Evolutionary conservation across 1,140 invertebrate species (phyloP).

Genomic region (Hycleus phaleratus): DNA sequence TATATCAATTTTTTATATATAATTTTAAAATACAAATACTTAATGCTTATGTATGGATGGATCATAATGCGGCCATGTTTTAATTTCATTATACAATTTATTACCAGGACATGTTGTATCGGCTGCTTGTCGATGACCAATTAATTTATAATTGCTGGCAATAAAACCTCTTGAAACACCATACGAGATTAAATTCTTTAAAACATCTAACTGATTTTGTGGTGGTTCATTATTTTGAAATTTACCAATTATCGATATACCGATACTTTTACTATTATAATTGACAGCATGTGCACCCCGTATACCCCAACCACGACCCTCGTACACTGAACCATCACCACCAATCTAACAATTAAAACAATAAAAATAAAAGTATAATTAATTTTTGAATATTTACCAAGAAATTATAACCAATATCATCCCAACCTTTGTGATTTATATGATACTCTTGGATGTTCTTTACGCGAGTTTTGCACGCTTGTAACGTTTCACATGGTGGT

Average conservation of each 20-base stretch:
- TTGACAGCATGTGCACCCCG: slow-evolving; percentile 57
- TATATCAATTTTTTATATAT: too few relatives aligned
- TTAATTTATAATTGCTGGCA: slow-evolving; percentile 5
- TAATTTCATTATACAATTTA: slow-evolving; percentile 8
- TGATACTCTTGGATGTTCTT: slow-evolving; percentile 48
- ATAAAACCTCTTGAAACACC: not conserved
- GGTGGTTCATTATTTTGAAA: slow-evolving; percentile 10
- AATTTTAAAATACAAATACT: too few relatives aligned
- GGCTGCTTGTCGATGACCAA: slow-evolving; percentile 13
- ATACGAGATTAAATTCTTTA: slow-evolving; percentile 15
- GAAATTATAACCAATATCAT: slow-evolving; percentile 55
- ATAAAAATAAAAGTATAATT: not conserved
- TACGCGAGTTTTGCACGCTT: slow-evolving; percentile 43
- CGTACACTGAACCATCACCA: slow-evolving; percentile 50
- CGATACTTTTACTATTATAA: slow-evolving; percentile 59
- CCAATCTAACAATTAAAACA: slow-evolving; percentile 40
- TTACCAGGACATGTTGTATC: slow-evolving; percentile 15
- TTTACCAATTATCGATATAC: slow-evolving; percentile 53
- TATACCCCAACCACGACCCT: slow-evolving; percentile 63
- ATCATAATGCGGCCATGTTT: slow-evolving; percentile 11
- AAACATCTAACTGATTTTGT: slow-evolving; percentile 5
- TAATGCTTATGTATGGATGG: not conserved
- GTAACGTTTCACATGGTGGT: slow-evolving; percentile 33
- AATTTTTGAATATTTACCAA: slow-evolving; percentile 42
- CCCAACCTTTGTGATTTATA: slow-evolving; percentile 46